phyloP scores from a whole-genome alignment of 2,113 vertebrate species.

The Mesembrinibis cayennensis region DNA sequence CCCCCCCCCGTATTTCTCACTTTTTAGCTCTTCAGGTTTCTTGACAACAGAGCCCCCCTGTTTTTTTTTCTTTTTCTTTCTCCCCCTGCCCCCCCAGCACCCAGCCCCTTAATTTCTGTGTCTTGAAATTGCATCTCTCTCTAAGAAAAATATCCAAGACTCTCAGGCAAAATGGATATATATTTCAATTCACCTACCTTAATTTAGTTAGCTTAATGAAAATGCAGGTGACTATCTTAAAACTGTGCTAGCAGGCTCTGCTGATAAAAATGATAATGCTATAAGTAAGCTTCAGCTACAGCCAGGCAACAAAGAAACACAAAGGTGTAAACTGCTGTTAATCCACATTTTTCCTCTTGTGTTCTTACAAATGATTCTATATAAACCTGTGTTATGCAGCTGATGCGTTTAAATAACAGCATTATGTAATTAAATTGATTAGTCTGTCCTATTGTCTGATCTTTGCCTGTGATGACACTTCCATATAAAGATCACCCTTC shows the following conservation, averaged over 20 bases:
- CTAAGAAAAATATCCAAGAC: neutral
- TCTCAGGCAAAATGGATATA: neutral
- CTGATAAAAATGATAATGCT: neutral
- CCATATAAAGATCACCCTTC: neutral
- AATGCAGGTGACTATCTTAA: neutral
- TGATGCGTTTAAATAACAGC: neutral
- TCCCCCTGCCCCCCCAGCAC: neutral
- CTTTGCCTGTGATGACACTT: neutral
- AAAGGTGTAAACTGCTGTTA: neutral
- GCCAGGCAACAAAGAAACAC: neutral
- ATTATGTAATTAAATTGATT: neutral
- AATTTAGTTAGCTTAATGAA: neutral
- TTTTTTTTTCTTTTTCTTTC: too few relatives aligned
- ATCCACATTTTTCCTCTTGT: neutral
- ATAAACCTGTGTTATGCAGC: neutral
- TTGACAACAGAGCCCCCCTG: neutral
- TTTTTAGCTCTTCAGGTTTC: neutral
- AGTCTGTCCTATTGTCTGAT: neutral
- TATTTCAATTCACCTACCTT: neutral
- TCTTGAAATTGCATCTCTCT: neutral
- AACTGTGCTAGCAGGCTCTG: neutral
- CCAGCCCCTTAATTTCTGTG: neutral
- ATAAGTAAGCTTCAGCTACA: neutral
- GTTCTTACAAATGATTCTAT: neutral
- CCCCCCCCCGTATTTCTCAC: neutral